phyloP scores from a whole-genome alignment of 2,113 vertebrate genomes.

The Ibidorhyncha struthersii region DNA sequence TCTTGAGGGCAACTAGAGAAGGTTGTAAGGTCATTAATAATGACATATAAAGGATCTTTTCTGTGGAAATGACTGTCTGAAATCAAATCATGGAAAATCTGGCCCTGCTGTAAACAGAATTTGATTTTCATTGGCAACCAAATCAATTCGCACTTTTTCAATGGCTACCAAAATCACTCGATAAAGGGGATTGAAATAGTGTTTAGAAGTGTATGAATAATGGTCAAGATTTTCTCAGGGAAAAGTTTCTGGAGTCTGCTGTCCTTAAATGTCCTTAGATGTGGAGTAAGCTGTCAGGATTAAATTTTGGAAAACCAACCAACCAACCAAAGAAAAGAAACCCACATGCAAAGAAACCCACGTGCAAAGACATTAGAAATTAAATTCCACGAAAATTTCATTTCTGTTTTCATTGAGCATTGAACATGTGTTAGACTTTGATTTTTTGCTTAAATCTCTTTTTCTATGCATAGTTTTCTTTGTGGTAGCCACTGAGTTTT shows the following conservation, averaged over 20 bases:
- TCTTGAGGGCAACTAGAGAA: not conserved
- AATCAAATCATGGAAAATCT: not conserved
- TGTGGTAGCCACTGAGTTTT: not conserved
- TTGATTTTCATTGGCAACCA: not conserved
- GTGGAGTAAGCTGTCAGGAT: not conserved
- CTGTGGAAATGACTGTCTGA: not conserved
- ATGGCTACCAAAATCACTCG: not conserved
- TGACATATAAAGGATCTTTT: not conserved
- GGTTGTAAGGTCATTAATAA: not conserved
- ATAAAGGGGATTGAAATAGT: not conserved
- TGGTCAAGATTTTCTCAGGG: not conserved
- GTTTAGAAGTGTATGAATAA: not conserved
- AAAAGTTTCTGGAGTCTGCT: not conserved
- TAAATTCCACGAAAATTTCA: not conserved
- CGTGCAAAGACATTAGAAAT: not conserved
- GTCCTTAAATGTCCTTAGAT: not conserved
- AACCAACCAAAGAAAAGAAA: not conserved
- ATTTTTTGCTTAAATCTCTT: not conserved
- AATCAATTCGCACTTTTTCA: not conserved
- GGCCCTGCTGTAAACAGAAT: not conserved
- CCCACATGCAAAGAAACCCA: accelerated
- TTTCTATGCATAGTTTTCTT: not conserved
- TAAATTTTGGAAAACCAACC: not conserved
- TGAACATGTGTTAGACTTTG: not conserved
- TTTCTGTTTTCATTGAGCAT: not conserved